Evolutionary conservation across 1,140 invertebrate genomes (phyloP).

Genomic region (Drosophila sproati): DNA sequence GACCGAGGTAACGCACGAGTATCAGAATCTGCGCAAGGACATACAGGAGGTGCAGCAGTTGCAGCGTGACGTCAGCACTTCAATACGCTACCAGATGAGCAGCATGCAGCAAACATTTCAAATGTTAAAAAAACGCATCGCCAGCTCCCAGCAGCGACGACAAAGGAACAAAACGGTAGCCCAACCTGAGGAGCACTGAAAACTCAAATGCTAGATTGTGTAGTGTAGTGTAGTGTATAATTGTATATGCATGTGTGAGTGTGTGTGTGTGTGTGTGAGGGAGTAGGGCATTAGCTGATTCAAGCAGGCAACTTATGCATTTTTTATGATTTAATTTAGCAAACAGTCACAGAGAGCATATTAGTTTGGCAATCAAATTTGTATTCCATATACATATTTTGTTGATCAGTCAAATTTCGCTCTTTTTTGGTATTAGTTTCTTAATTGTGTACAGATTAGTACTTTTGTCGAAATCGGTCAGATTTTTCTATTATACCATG

Average conservation of each 20-base stretch:
- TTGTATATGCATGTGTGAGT: neutral
- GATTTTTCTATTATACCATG: no score
- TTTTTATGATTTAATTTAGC: constrained; percentile 46
- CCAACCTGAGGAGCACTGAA: neutral
- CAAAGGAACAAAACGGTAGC: constrained; percentile 11
- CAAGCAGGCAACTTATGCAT: constrained; percentile 51
- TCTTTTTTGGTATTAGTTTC: no score
- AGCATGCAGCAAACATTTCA: constrained; percentile 82
- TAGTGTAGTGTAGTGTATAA: neutral
- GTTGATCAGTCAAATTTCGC: no score
- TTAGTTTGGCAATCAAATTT: no score
- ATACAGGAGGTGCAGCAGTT: constrained; percentile 87
- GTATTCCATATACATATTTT: no score
- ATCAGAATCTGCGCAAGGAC: constrained; percentile 86
- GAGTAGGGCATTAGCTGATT: constrained; percentile 2
- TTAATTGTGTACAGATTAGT: no score
- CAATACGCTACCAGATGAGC: constrained; percentile 84
- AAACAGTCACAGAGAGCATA: no score
- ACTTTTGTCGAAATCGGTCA: no score
- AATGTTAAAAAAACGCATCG: constrained; percentile 78
- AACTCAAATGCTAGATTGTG: constrained; percentile 10
- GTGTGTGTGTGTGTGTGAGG: neutral
- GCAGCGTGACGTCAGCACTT: constrained; percentile 86
- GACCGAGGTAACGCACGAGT: constrained; percentile 87
- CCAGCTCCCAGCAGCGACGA: constrained; percentile 56